Evolutionary conservation across 1,140 invertebrate species (phyloP).

Genomic region (Drosophila sturtevanti): DNA sequence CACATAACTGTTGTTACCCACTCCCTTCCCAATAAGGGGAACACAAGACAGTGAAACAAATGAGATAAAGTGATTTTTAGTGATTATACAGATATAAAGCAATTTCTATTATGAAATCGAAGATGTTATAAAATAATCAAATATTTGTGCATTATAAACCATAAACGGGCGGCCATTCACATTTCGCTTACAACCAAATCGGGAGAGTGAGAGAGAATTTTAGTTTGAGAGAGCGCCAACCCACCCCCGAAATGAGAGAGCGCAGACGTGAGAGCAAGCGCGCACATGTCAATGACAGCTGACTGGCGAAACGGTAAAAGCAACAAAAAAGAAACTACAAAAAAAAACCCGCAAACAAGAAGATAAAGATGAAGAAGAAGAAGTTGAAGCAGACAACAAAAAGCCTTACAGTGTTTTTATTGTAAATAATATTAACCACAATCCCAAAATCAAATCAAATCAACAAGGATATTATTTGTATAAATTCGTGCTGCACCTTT

Average conservation of each 20-base stretch:
- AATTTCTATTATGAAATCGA: neutral
- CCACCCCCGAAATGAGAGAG: conserved; percentile 37
- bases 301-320: conserved; percentile 46
- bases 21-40: neutral
- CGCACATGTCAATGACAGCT: conserved; percentile 73
- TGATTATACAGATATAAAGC: neutral
- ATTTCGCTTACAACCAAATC: conserved; percentile 19
- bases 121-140: conserved; percentile 41
- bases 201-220: conserved; percentile 9
- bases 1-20: neutral
- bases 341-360: conserved; percentile 24
- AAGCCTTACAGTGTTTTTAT: conserved; percentile 37
- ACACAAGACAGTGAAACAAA: too few species aligned
- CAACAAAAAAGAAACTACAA: conserved; percentile 27
- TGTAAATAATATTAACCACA: conserved; percentile 10
- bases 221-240: conserved; percentile 9
- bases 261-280: conserved; percentile 45
- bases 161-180: conserved; percentile 54
- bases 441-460: neutral
- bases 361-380: conserved; percentile 33
- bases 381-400: conserved; percentile 39
- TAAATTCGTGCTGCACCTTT: neutral
- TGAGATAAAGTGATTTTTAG: neutral
- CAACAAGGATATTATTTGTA: neutral
- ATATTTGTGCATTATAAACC: conserved; percentile 46